These are phyloP conservation scores for Mimumesa dahlbomi DNA, from an alignment of 2,888 invertebrate species.

Conservation along the genomic window DNA sequence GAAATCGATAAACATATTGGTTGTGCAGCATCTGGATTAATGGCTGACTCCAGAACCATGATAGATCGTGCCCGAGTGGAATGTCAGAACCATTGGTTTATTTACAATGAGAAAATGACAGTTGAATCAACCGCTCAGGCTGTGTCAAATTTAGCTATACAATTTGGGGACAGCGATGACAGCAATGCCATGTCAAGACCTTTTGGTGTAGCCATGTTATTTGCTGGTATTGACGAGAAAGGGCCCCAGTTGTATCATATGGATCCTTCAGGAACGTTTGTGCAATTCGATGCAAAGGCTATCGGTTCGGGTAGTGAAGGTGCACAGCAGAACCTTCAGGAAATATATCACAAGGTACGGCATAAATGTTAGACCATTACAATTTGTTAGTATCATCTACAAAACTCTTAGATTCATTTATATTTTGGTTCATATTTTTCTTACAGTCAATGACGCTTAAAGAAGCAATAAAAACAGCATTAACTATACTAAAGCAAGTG, in stretches of 20 bases:
- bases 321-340: slow-evolving; percentile 95
- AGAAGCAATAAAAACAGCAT: slow-evolving; percentile 94
- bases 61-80: slow-evolving; percentile 97
- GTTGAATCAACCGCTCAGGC: slow-evolving; percentile 99
- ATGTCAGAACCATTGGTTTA: slow-evolving; percentile 99
- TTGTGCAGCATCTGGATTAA: slow-evolving; percentile 97
- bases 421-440: no score
- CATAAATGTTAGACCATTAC: background rate
- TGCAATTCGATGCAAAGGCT: slow-evolving; percentile 98
- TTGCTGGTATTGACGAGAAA: slow-evolving; percentile 96
- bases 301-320: slow-evolving; percentile 99
- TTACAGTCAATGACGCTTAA: slow-evolving; percentile 93
- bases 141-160: slow-evolving; percentile 99
- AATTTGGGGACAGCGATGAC: slow-evolving; percentile 99
- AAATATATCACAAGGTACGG: slow-evolving; percentile 83
- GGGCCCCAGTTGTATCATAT: slow-evolving; percentile 98
- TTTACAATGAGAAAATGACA: slow-evolving; percentile 97
- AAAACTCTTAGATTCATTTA: no score
- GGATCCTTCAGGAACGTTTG: slow-evolving; percentile 99
- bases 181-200: slow-evolving; percentile 97
- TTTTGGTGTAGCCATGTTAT: slow-evolving; percentile 99
- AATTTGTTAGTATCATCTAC: no score
- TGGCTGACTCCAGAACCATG: slow-evolving; percentile 97
- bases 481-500: slow-evolving; percentile 98
- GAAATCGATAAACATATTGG: slow-evolving; percentile 99